Evolutionary conservation across 1,140 invertebrate species (phyloP).

Genomic region (Ridgeia piscesae): DNA sequence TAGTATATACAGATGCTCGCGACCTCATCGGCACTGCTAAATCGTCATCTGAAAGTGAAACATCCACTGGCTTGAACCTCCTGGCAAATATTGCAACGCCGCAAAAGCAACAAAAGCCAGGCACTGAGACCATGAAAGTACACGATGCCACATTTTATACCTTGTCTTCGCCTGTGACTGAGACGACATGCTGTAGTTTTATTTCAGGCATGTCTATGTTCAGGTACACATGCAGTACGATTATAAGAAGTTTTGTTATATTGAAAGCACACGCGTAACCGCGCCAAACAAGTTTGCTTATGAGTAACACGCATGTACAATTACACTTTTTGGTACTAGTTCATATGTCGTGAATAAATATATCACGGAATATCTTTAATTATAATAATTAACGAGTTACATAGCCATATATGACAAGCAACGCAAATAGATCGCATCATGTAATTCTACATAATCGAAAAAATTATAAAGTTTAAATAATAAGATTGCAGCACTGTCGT

Average conservation of each 20-base stretch:
- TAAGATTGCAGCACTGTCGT: neutral
- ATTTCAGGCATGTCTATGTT: constrained; percentile 15
- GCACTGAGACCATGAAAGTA: too few species aligned
- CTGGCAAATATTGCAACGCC: too few species aligned
- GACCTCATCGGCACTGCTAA: too few species aligned
- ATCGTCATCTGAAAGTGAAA: too few species aligned
- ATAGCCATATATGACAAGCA: neutral
- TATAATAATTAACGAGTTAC: neutral
- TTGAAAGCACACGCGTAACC: neutral
- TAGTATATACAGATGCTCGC: too few species aligned
- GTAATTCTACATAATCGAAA: neutral
- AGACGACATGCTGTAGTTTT: constrained; percentile 20
- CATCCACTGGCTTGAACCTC: too few species aligned
- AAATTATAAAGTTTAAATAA: neutral
- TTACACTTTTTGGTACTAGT: neutral
- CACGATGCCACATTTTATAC: neutral
- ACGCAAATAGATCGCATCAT: neutral
- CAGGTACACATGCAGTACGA: neutral
- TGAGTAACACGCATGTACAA: neutral
- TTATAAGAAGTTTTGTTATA: neutral
- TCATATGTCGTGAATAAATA: neutral
- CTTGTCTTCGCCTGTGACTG: constrained; percentile 18
- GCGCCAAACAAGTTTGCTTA: neutral
- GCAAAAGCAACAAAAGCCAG: too few species aligned
- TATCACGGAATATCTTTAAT: neutral